Evolutionary conservation across 2,113 vertebrate species (phyloP), one percentile per base, ranked within the genome.

Genomic region (Thinocorus orbignyianus): DNA sequence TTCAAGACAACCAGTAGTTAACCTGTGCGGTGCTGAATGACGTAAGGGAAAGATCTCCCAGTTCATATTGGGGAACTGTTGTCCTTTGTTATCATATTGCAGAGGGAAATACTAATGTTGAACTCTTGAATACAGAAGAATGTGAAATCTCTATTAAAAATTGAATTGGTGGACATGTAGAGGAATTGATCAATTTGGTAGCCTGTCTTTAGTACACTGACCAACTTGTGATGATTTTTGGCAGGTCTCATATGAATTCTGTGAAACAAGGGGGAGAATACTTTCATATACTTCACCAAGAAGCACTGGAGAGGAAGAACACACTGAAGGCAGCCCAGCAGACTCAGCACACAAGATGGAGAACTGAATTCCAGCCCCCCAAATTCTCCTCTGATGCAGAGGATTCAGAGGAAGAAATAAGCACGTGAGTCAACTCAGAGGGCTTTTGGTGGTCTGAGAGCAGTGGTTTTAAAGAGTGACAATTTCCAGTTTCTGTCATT

Each of bases 211-310:
- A 48, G 26, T 49, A 9, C 17, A 22, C 37, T 86, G 52, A 57
- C 28, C 11, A 35, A 42, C 33, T 51, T 79, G 46, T 62, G 58
- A n/a, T 33, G 24, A 55, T 51, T 71, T 95, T 94, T 88, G 74
- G 31, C 91, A 99, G 98, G 79, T 68, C 48, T 46, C 91, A 98
- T 69, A 81, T 98, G 46, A 95, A 37, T 10, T 97, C 89, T 5
- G 97, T 98, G 91, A 98, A 97, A 83, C 80, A 54, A n/a, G 97
- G 98, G 19, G 92, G 89, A 4, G 96, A 97, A 2, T 98, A 97
- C 79, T 98, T 98, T 37, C 60, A 82, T 44, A 88, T 97, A 1
- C 95, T 99, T 61, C 96, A 52, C 86, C 96, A 97, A 79, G 98
- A 98, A 71, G 97, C 91, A 4, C 48, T 86, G 26, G 78, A 97